These are phyloP conservation scores for Mobula hypostoma DNA, from an alignment of 2,113 vertebrate species.

Conservation along the genomic window DNA sequence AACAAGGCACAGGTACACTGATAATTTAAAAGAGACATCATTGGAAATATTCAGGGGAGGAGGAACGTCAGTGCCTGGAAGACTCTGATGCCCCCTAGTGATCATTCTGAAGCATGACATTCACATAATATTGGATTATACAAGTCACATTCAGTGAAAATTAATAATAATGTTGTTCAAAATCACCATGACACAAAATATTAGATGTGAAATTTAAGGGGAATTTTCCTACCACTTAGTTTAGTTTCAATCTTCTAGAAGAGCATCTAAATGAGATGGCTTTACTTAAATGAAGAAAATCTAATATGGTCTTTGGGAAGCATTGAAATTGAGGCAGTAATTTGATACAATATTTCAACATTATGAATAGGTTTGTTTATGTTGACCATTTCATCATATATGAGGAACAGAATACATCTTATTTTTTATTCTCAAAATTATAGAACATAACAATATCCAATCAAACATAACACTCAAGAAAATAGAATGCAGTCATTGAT, in stretches of 20 bases:
- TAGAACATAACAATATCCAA: neutral
- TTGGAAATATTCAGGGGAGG: too few relatives aligned
- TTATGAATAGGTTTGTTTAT: neutral
- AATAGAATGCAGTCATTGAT: neutral
- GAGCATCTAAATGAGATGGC: neutral
- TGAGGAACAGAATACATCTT: neutral
- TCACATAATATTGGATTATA: neutral
- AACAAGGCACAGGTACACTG: too few relatives aligned
- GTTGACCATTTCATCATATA: neutral
- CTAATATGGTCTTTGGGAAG: neutral
- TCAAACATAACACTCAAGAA: neutral
- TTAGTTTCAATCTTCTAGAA: neutral
- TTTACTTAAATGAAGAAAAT: neutral
- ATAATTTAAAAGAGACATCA: too few relatives aligned
- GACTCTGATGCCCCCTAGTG: too few relatives aligned
- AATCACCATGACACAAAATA: neutral
- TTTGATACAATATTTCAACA: neutral
- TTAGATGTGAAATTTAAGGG: neutral
- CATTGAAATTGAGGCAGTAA: neutral
- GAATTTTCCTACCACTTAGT: neutral
- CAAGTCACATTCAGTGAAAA: neutral
- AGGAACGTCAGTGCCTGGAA: too few relatives aligned
- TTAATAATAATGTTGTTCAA: neutral
- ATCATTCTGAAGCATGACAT: too few relatives aligned
- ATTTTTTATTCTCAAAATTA: neutral